Conservation (phyloP, 2,888 invertebrate genomes). For the Neuroscelio doddi region DNA sequence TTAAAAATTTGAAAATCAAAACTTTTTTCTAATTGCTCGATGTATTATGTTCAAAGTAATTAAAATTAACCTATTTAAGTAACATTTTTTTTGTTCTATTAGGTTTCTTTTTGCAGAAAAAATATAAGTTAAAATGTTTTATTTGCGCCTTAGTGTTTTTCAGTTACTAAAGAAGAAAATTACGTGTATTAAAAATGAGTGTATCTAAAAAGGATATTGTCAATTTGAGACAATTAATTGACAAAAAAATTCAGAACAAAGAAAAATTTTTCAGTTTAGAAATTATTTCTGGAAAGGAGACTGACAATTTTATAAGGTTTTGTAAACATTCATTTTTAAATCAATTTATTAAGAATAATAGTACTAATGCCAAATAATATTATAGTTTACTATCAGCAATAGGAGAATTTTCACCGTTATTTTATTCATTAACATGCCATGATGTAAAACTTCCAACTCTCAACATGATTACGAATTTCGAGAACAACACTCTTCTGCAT, state of each 20-base stretch:
- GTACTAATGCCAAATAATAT: background rate
- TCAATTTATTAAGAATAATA: background rate
- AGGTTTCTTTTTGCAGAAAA: no score
- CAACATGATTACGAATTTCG: conserved; percentile 47
- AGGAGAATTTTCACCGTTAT: conserved; percentile 56
- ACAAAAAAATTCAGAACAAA: conserved; percentile 41
- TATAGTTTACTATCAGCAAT: conserved; percentile 7
- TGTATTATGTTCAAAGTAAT: no score
- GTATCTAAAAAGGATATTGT: background rate
- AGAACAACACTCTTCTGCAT: conserved; percentile 74
- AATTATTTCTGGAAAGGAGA: conserved; percentile 47
- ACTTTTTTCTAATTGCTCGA: no score
- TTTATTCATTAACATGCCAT: conserved; percentile 71
- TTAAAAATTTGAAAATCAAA: no score
- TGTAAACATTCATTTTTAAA: conserved; percentile 5
- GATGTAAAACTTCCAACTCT: conserved; percentile 40
- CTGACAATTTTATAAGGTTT: conserved; percentile 51
- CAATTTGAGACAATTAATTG: conserved; percentile 48
- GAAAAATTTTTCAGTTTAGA: conserved; percentile 60
- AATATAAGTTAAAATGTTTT: no score
- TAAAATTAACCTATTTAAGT: no score
- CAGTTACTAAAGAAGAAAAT: no score
- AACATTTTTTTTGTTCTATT: no score
- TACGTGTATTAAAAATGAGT: no score
- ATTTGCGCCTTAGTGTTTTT: no score